Conservation (phyloP, 2,797 vertebrate species). For the Corythornis leucogaster region DNA sequence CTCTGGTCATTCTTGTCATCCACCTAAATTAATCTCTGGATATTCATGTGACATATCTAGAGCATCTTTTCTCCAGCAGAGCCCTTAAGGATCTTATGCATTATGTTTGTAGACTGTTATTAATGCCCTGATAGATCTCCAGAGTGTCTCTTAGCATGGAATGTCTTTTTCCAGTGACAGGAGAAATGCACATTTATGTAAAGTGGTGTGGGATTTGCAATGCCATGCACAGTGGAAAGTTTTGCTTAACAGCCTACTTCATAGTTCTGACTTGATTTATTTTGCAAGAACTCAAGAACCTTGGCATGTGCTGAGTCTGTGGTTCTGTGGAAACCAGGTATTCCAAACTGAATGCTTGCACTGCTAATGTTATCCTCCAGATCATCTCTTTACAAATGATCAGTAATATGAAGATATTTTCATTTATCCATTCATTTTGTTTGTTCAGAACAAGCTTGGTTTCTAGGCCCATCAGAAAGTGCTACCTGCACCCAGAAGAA, state of each 20-base stretch:
- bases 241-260: neutral
- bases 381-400: neutral
- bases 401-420: neutral
- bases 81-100: neutral
- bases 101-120: neutral
- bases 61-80: neutral
- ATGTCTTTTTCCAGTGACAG: neutral
- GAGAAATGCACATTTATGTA: neutral
- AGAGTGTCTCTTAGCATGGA: neutral
- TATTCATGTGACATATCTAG: neutral
- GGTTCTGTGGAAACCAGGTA: neutral
- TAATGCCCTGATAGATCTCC: neutral
- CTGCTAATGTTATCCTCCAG: neutral
- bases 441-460: neutral
- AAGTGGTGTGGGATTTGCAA: conserved; percentile 7
- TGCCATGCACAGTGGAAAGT: neutral
- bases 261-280: neutral
- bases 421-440: neutral
- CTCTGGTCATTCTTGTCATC: neutral
- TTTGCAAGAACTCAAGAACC: neutral
- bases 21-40: neutral
- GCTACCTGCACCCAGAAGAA: neutral
- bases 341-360: neutral
- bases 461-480: neutral
- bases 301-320: neutral